These are phyloP conservation scores for Cepaea hortensis DNA, from an alignment of 2,888 invertebrate species.

Conservation along the genomic window DNA sequence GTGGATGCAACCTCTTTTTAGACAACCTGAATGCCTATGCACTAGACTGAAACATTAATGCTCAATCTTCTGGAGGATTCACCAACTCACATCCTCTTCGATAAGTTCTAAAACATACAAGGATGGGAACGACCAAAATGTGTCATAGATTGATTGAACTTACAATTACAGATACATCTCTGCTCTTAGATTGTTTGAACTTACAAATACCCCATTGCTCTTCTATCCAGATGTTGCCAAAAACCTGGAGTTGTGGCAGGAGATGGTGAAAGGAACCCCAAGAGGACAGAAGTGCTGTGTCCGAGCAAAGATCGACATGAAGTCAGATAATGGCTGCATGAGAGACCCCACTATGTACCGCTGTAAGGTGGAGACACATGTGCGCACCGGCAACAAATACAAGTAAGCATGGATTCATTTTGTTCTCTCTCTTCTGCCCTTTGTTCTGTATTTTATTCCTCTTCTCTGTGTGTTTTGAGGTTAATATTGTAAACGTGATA, in stretches of 20 bases:
- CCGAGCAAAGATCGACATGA: slow-evolving; percentile 96
- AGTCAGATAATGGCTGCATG: slow-evolving; percentile 95
- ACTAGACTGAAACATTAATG: too few relatives aligned
- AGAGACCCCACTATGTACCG: slow-evolving; percentile 98
- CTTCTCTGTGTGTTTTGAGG: not conserved
- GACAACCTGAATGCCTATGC: too few relatives aligned
- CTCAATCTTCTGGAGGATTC: too few relatives aligned
- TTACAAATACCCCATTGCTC: too few relatives aligned
- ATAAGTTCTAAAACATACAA: too few relatives aligned
- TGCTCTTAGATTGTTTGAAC: too few relatives aligned
- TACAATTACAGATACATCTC: too few relatives aligned
- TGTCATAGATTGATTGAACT: too few relatives aligned
- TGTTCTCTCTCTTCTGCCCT: not conserved
- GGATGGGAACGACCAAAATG: too few relatives aligned
- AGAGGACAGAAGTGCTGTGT: slow-evolving; percentile 93
- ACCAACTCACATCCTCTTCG: too few relatives aligned
- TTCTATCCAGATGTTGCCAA: slow-evolving; percentile 83
- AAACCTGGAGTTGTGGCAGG: slow-evolving; percentile 92
- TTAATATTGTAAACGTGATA: not conserved
- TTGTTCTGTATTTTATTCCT: not conserved
- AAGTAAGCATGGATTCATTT: slow-evolving; percentile 81
- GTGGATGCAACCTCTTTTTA: too few relatives aligned
- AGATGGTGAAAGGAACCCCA: slow-evolving; percentile 91
- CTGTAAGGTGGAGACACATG: slow-evolving; percentile 96
- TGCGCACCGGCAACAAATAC: slow-evolving; percentile 93